Percentiles rank a stretch among this genome's conserved stretches.
Conservation (phyloP, 1,140 invertebrate genomes). For the Megalopta genalis region DNA sequence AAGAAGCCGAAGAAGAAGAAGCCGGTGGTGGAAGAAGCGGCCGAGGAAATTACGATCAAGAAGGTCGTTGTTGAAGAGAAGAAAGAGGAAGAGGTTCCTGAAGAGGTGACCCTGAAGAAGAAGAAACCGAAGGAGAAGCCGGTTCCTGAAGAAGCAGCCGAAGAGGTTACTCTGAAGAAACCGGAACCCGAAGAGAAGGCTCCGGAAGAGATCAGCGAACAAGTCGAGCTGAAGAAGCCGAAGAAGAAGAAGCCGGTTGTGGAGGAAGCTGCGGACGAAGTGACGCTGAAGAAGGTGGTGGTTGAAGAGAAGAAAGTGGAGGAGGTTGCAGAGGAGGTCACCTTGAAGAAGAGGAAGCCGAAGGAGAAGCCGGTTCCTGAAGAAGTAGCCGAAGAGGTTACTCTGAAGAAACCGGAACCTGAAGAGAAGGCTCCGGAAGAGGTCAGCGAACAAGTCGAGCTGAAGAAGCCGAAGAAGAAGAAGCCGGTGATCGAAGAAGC, state of each 20-base stretch:
- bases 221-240: conserved; percentile 60
- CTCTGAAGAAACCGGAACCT: conserved; percentile 67
- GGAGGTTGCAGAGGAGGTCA: conserved; percentile 77
- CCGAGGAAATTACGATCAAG: conserved; percentile 78
- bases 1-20: conserved; percentile 68
- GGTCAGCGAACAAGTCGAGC: conserved; percentile 47
- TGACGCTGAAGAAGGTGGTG: conserved; percentile 55
- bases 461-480: conserved; percentile 69
- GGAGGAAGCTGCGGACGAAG: conserved; percentile 64
- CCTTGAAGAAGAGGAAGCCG: conserved; percentile 74
- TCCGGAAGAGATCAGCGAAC: conserved; percentile 54
- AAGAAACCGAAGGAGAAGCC: conserved; percentile 54
- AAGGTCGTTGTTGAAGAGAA: conserved; percentile 73
- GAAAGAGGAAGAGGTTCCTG: conserved; percentile 58
- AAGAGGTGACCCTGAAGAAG: conserved; percentile 52
- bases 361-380: conserved; percentile 81
- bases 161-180: conserved; percentile 66
- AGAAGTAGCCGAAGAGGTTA: conserved; percentile 74
- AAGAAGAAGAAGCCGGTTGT: conserved; percentile 68
- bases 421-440: conserved; percentile 29
- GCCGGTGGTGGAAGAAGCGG: conserved; percentile 72
- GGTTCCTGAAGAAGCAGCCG: conserved; percentile 34
- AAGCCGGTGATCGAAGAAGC: conserved; percentile 64
- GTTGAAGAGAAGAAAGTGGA: conserved; percentile 41
- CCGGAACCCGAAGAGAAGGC: conserved; percentile 64